phyloP scores from a whole-genome alignment of 2,888 invertebrate species.

The Athalia cordata region DNA sequence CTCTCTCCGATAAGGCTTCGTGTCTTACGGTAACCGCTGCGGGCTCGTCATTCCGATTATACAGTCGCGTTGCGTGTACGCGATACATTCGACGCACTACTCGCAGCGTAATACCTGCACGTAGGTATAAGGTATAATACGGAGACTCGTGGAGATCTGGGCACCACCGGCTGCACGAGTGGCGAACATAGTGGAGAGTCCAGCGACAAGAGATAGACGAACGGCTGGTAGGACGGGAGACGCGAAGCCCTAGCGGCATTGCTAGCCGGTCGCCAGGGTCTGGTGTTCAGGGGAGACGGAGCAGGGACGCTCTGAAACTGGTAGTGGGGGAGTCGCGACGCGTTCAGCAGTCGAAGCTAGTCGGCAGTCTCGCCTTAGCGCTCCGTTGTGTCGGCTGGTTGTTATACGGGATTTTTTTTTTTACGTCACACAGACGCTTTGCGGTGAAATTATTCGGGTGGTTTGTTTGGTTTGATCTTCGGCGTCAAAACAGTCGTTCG shows the following conservation, averaged over 20 bases:
- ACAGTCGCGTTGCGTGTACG: too few relatives aligned
- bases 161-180: background rate
- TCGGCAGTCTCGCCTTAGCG: constrained; percentile 69
- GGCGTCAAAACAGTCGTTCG: background rate
- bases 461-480: too few relatives aligned
- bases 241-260: background rate
- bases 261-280: background rate
- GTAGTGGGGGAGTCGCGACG: constrained; percentile 50
- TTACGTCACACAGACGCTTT: constrained; percentile 49
- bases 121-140: background rate
- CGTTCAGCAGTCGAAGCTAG: constrained; percentile 56
- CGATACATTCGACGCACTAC: too few relatives aligned
- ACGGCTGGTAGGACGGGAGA: background rate
- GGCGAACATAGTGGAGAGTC: background rate
- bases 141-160: background rate
- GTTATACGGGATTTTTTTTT: constrained; percentile 1
- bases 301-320: constrained; percentile 4
- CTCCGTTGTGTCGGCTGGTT: constrained; percentile 61
- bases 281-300: constrained; percentile 20
- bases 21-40: too few relatives aligned
- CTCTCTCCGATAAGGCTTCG: too few relatives aligned
- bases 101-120: background rate
- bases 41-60: too few relatives aligned
- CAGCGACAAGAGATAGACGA: background rate
- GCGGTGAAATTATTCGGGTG: background rate